Percentiles rank a stretch among this genome's conserved stretches.
Evolutionary conservation across 2,888 invertebrate species (phyloP).

Genomic region (Amiota mariae): DNA sequence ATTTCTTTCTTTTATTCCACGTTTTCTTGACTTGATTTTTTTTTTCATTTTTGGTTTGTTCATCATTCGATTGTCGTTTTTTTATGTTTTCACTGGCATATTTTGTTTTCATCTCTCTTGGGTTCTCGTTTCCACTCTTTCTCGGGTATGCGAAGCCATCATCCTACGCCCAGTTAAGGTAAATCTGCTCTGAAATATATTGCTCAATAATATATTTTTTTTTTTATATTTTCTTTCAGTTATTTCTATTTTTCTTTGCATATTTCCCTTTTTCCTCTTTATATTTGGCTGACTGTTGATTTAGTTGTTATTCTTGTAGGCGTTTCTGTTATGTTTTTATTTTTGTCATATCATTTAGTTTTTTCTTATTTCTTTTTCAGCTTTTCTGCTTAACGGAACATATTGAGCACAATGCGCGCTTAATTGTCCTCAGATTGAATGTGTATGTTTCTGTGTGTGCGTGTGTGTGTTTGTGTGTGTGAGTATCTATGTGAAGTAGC

Average conservation of each 20-base stretch:
- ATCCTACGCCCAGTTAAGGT: background rate
- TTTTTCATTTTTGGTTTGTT: constrained; percentile 37
- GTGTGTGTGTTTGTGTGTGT: background rate
- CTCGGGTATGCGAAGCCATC: background rate
- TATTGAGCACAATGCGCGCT: constrained; percentile 26
- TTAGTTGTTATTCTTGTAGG: background rate
- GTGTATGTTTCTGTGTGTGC: background rate
- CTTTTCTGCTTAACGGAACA: constrained; percentile 24
- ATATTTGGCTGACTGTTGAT: background rate
- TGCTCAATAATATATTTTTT: background rate
- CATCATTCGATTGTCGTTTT: background rate
- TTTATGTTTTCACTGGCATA: background rate
- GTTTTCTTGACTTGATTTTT: constrained; percentile 42
- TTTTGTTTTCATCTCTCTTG: background rate
- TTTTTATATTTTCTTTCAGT: background rate
- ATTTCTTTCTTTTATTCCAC: constrained; percentile 41
- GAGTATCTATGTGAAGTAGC: background rate
- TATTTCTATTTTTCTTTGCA: background rate
- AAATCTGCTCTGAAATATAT: constrained; percentile 10
- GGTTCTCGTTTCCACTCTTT: background rate
- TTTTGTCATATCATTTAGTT: constrained; percentile 2
- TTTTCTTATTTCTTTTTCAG: background rate
- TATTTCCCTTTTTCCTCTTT: background rate
- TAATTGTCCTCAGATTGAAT: constrained; percentile 18
- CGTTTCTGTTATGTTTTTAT: background rate